Evolutionary conservation across 2,888 invertebrate genomes (phyloP).

Genomic region (Pelosia muscerda): DNA sequence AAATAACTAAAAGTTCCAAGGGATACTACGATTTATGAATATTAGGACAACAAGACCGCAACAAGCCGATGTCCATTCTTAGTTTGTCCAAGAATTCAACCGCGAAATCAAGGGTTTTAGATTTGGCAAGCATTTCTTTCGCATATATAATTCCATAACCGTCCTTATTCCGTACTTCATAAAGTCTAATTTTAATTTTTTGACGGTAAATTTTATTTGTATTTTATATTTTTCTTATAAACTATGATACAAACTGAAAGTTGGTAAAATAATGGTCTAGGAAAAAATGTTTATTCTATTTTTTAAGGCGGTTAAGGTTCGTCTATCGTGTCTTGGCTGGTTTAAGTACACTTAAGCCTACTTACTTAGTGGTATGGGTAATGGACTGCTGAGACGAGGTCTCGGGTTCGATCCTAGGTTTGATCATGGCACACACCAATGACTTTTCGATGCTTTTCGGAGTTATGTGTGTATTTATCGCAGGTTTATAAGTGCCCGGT

Average conservation of each 20-base stretch:
- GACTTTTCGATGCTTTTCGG: no score
- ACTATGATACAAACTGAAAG: constrained; percentile 51
- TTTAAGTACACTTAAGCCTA: constrained; percentile 27
- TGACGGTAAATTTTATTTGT: constrained; percentile 13
- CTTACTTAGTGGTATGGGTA: no score
- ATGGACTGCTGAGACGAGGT: no score
- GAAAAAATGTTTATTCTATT: constrained; percentile 35
- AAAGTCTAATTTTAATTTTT: constrained; percentile 18
- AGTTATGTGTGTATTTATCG: no score
- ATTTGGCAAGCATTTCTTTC: constrained; percentile 17
- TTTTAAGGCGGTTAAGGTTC: constrained; percentile 25
- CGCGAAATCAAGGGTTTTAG: constrained; percentile 60
- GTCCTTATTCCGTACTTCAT: constrained; percentile 7
- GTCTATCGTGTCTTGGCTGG: constrained; percentile 25
- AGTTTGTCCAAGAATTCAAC: constrained; percentile 55
- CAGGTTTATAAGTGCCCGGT: no score
- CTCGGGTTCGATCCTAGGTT: no score
- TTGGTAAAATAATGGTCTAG: constrained; percentile 46
- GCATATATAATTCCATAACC: constrained; percentile 11
- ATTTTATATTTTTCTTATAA: constrained; percentile 48
- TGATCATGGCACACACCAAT: no score
- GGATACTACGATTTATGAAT: constrained; percentile 57
- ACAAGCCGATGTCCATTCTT: constrained; percentile 53
- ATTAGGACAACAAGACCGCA: constrained; percentile 54
- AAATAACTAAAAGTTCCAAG: constrained; percentile 45